These are phyloP conservation scores for Zoanthus sociatus DNA, from an alignment of 92 coral and sea anemone genomes.

Conservation along the genomic window DNA sequence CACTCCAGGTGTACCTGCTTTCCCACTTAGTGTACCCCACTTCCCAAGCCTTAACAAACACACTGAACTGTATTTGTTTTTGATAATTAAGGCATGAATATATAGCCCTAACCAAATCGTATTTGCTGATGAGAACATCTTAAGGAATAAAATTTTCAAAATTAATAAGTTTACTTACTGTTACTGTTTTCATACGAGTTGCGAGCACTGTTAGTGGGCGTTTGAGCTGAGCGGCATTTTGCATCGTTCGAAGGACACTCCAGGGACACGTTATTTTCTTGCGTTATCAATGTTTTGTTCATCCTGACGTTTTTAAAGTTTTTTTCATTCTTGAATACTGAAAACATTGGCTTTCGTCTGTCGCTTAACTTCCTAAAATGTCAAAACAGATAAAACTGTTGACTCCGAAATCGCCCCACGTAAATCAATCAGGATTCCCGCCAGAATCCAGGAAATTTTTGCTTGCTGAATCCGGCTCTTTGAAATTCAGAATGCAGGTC, in stretches of 20 bases:
- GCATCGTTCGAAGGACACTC: neutral
- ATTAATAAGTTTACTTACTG: neutral
- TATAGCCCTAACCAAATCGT: no score
- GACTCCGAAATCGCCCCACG: no score
- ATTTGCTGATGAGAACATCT: no score
- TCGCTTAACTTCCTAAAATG: constrained; percentile 8
- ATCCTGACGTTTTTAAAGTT: neutral
- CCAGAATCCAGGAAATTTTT: no score
- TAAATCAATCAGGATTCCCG: no score
- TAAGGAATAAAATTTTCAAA: neutral
- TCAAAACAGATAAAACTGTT: neutral
- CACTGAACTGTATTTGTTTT: no score
- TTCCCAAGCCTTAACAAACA: no score
- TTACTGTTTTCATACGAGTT: neutral
- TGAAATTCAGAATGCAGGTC: no score
- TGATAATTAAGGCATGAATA: no score
- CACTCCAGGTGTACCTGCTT: no score
- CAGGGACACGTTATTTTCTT: neutral
- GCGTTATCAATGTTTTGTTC: neutral
- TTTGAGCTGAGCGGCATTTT: neutral
- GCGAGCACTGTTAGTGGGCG: neutral
- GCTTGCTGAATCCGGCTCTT: no score
- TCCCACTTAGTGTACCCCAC: no score
- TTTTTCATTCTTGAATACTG: neutral
- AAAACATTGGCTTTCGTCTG: neutral